phyloP scores from a whole-genome alignment of 2,888 invertebrate species.

The Eupithecia centaureata region DNA sequence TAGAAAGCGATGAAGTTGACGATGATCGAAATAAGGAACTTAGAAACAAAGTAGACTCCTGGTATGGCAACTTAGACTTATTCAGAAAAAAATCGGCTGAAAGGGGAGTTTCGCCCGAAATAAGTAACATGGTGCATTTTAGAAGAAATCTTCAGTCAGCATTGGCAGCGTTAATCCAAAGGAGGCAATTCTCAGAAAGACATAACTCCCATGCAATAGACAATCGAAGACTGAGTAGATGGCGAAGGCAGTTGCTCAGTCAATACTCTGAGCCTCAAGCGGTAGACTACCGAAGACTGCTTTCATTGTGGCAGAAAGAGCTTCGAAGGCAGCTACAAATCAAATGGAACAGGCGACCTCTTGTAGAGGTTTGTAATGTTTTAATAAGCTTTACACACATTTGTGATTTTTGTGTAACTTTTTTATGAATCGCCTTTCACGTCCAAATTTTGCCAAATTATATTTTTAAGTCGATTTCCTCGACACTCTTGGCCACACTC shows the following conservation, averaged over 20 bases:
- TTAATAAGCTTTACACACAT: background rate
- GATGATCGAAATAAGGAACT: slow-evolving; percentile 1
- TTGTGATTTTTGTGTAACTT: too few species aligned
- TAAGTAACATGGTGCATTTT: background rate
- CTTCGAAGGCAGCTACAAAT: slow-evolving; percentile 13
- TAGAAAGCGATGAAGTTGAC: background rate
- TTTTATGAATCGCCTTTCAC: background rate
- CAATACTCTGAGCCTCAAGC: background rate
- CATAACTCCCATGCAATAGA: background rate
- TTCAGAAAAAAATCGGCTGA: background rate
- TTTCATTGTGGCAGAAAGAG: background rate
- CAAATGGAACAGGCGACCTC: slow-evolving; percentile 21
- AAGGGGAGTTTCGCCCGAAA: background rate
- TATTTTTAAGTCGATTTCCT: background rate
- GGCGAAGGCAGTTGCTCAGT: background rate
- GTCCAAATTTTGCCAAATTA: background rate
- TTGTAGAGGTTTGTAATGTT: slow-evolving; percentile 41
- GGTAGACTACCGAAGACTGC: slow-evolving; percentile 2
- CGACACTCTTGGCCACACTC: background rate
- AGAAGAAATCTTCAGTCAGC: background rate
- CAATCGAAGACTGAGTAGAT: background rate
- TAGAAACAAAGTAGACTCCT: background rate
- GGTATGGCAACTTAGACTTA: background rate
- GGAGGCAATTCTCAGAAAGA: background rate
- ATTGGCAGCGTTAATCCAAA: background rate